Evolutionary conservation across 2,113 vertebrate species (phyloP).

Genomic region (Calidris pygmaea): DNA sequence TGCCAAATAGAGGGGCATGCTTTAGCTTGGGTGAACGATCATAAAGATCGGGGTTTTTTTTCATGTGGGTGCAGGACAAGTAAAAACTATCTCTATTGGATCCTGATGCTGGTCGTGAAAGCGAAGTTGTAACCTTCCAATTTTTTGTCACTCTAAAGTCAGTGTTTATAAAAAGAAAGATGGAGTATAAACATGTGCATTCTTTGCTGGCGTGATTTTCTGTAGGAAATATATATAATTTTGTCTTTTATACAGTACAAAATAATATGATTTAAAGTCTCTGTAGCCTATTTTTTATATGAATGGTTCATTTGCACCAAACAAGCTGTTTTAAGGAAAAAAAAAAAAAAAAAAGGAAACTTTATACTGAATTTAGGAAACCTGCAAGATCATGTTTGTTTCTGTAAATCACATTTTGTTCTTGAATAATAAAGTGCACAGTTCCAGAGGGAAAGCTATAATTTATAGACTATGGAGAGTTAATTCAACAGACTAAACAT

Average conservation of each 20-base stretch:
- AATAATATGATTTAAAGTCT: background rate
- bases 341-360: no score
- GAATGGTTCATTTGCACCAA: background rate
- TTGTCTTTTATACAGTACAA: background rate
- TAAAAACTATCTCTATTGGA: background rate
- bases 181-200: fast-evolving
- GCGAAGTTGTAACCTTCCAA: background rate
- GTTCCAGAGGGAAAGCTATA: background rate
- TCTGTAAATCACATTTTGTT: background rate
- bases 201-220: background rate
- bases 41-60: background rate
- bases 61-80: background rate
- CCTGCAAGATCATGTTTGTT: background rate
- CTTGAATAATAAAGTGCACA: background rate
- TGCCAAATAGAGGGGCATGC: background rate
- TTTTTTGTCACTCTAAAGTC: background rate
- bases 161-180: background rate
- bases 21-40: background rate
- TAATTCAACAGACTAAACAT: background rate
- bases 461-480: background rate
- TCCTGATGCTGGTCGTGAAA: background rate
- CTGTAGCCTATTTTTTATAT: background rate
- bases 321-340: background rate
- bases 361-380: background rate
- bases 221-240: background rate